Base-by-base conservation (phyloP, 2,113 vertebrate genomes). In the Mixornis gularis region DNA sequence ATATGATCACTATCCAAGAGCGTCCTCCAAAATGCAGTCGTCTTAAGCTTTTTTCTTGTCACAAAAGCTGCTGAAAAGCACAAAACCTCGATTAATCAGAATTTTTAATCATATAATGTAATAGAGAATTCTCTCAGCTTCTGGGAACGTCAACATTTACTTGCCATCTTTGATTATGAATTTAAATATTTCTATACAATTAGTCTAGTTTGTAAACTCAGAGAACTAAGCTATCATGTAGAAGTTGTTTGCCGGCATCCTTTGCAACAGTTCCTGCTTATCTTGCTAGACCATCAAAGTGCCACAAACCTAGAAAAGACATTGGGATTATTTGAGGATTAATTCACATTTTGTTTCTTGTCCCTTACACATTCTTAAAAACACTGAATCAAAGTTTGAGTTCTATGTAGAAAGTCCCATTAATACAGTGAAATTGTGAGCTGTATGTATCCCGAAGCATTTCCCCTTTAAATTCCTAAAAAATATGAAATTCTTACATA, bases 201-300 rank as follows among this genome's bases (percentile, higher is more conserved):
- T 79, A 48, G 7, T 8, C 4, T 58, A 11, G 13, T 40, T 10
- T 6, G 7, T 69, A 80, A 80, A 87, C 5, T 55, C 21, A 22
- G 51, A 43, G 9, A 41, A 84, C 5, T 38, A 56, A 73, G 3
- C 1, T 36, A 13, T 32, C 1, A 3, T 2, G 0, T 36, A 65
- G 32, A 62, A 64, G 24, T 29, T 68, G 3, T 41, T 69, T 68
- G 48, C 5, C 69, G 17, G 3, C 6, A 55, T 25, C 8, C 8
- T 27, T 17, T 49, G 25, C 62, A 12, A 6, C 46, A 20, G 7
- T 40, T 36, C 56, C 21, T 43, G 3, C 0, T 46, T 26, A 38
- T 3, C 2, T 12, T 73, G 10, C 30, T 53, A 49, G 9, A 49
- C 6, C 9, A 53, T 11, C 6, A 66, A 87, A 79, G 65, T 44